Conservation (phyloP, 2,888 invertebrate species). For the Heteropelma amictum region DNA sequence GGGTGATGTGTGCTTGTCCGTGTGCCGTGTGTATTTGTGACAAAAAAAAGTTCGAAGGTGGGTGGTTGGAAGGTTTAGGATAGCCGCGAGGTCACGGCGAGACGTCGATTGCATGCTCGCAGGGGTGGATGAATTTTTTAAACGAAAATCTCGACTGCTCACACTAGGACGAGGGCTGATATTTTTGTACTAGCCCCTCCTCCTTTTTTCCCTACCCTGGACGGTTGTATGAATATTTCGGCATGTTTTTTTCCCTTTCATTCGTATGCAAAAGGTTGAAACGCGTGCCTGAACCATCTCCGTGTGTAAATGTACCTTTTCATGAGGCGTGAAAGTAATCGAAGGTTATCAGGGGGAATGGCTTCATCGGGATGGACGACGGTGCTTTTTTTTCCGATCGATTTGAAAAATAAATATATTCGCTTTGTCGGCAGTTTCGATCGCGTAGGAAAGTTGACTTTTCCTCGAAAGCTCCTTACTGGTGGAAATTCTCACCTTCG, state of each 20-base stretch:
- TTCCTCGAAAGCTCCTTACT: too few relatives aligned
- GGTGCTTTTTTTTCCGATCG: background rate
- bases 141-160: constrained; percentile 50
- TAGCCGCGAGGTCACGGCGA: constrained; percentile 46
- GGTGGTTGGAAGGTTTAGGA: constrained; percentile 12
- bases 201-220: background rate
- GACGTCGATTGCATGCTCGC: constrained; percentile 47
- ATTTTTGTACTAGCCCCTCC: background rate
- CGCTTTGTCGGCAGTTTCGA: too few relatives aligned
- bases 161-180: constrained; percentile 11
- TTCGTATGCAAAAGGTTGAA: constrained; percentile 7
- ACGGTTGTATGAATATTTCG: constrained; percentile 26
- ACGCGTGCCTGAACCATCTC: constrained; percentile 8
- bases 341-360: background rate
- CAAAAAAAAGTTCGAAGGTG: constrained; percentile 1
- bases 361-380: constrained; percentile 3
- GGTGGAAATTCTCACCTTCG: background rate
- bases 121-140: constrained; percentile 50
- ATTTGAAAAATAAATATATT: background rate
- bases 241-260: background rate
- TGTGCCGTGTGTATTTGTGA: background rate
- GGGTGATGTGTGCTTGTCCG: background rate
- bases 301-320: background rate
- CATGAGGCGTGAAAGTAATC: background rate
- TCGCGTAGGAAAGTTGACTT: too few relatives aligned